Base-by-base conservation (phyloP, 2,797 vertebrate genomes). In the Dendrocincla tyrannina region DNA sequence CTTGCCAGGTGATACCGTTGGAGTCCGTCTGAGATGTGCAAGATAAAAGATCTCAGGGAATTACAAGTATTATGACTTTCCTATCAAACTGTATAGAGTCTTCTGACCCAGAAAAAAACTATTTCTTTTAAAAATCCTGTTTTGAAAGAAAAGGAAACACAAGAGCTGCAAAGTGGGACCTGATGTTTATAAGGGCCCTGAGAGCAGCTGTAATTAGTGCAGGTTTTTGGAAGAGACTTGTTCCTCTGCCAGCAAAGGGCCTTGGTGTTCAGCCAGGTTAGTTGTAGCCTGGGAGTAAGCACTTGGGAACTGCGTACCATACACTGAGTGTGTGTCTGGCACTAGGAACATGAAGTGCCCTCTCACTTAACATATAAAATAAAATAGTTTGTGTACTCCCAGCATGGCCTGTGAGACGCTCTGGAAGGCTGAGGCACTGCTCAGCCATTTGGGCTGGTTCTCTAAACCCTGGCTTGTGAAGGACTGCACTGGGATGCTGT, bases 191-290 rank as follows among this genome's bases (percentile, higher is more conserved):
- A 89, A 81, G 89, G 62, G 63, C 59, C 74, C 33, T 82, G 89
- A 89, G 85, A 94, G 66, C 82, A 86, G 63, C 85, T 3, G 69
- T 89, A 95, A 89, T 94, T 95, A 96, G 84, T 64, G 60, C 30
- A 84, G 70, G 33, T 75, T 96, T 94, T 95, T 91, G 87, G 87
- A 81, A 69, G 78, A 83, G 75, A 25, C 37, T 95, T 94, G 63
- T 52, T 88, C 25, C 33, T 89, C 42, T 81, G 91, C 89, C 91
- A 94, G 76, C 66, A 52, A 94, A 94, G 73, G 73, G 42, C 47
- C 50, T 76, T 86, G 87, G 82, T 95, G 73, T 84, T 85, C 62
- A 84, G 92, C 87, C 89, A 92, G 91, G 78, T 91, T 93, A 80
- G 89, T 42, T 84, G 85, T 67, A 79, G 62, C 60, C 66, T 89